These are phyloP conservation scores for Sebastes diploproa DNA, from an alignment of 2,797 vertebrate genomes.

Conservation along the genomic window DNA sequence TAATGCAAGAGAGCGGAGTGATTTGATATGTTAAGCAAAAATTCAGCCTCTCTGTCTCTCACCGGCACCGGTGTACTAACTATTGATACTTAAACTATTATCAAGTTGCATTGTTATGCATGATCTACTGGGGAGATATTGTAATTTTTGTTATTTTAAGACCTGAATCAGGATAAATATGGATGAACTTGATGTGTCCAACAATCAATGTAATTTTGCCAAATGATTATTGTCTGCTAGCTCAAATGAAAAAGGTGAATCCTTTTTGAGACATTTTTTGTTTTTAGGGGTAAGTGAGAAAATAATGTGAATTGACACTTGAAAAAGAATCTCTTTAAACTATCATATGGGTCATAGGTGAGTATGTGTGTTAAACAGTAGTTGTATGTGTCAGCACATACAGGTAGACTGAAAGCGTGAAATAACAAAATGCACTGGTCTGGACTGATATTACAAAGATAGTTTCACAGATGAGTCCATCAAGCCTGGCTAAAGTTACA, in stretches of 20 bases:
- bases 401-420: neutral
- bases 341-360: neutral
- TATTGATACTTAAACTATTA: neutral
- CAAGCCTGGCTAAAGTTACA: neutral
- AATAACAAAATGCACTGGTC: neutral
- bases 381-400: neutral
- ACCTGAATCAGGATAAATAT: neutral
- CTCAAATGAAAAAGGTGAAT: neutral
- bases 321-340: neutral
- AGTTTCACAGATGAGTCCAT: neutral
- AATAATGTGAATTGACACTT: neutral
- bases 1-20: neutral
- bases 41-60: neutral
- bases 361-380: neutral
- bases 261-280: neutral
- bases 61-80: neutral
- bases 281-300: neutral
- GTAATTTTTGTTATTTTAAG: neutral
- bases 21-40: neutral
- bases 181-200: neutral
- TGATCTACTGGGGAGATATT: neutral
- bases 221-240: neutral
- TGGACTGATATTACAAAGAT: neutral
- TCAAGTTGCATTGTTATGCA: neutral
- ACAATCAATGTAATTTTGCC: neutral